These are phyloP conservation scores for Daktulosphaira vitifoliae DNA, from an alignment of 1,140 invertebrate species.

Conservation along the genomic window DNA sequence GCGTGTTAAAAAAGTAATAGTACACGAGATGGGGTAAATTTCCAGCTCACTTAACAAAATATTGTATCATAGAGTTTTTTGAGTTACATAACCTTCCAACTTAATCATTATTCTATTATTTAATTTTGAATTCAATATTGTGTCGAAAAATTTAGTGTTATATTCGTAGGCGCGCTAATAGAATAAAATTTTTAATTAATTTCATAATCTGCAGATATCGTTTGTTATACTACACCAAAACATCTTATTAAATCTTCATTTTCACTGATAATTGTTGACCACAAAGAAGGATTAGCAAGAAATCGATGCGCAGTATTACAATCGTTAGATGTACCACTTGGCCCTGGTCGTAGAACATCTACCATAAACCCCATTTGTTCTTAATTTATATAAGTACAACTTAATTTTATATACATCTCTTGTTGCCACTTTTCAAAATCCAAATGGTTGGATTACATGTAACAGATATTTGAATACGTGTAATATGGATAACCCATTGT, in stretches of 20 bases:
- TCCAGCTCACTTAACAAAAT: too few species aligned
- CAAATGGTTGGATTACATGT: slow-evolving; percentile 34
- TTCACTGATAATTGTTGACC: slow-evolving; percentile 40
- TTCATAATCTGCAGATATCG: background rate
- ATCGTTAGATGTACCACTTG: slow-evolving; percentile 42
- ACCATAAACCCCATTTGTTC: slow-evolving; percentile 37
- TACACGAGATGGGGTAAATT: too few species aligned
- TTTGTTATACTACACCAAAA: background rate
- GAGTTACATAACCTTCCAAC: too few species aligned
- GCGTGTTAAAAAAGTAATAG: too few species aligned
- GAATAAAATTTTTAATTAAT: background rate
- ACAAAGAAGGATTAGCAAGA: slow-evolving; percentile 40
- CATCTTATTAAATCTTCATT: slow-evolving; percentile 38
- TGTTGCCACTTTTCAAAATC: slow-evolving; percentile 36
- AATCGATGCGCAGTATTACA: slow-evolving; percentile 44
- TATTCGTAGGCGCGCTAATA: too few species aligned
- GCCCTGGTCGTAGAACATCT: slow-evolving; percentile 41
- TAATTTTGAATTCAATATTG: too few species aligned
- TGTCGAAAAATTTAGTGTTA: too few species aligned
- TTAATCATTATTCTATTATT: too few species aligned
- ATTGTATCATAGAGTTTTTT: too few species aligned
- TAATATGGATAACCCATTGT: slow-evolving; percentile 30
- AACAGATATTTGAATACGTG: slow-evolving; percentile 36
- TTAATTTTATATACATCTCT: slow-evolving; percentile 35
- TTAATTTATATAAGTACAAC: slow-evolving; percentile 29